Percentiles rank a stretch among this genome's conserved stretches.
These are phyloP conservation scores for Crotalus horridus DNA, from an alignment of 2,113 vertebrate species.

Conservation along the genomic window DNA sequence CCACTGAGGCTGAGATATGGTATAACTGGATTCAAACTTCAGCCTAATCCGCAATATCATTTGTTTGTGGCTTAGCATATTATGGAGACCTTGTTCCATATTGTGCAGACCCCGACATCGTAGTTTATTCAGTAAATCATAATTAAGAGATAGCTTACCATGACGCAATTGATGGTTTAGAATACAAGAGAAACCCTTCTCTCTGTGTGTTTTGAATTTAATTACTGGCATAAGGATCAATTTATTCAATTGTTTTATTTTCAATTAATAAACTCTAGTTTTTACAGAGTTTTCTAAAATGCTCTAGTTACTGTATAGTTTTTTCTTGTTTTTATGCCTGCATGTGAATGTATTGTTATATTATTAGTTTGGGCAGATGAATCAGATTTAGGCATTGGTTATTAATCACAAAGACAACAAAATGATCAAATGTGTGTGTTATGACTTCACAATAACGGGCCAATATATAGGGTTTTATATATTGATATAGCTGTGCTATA, in stretches of 20 bases:
- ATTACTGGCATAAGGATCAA: not conserved
- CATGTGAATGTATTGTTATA: not conserved
- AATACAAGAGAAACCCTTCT: no score
- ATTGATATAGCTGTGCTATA: not conserved
- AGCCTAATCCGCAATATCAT: not conserved
- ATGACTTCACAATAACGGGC: not conserved
- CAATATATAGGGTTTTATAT: not conserved
- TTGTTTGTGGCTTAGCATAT: not conserved
- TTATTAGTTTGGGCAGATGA: not conserved
- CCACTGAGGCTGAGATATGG: not conserved
- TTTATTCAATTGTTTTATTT: not conserved
- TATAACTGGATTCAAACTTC: not conserved
- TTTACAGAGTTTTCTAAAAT: not conserved
- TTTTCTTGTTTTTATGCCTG: not conserved
- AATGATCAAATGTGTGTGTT: not conserved
- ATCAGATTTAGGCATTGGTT: not conserved
- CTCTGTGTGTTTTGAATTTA: not conserved
- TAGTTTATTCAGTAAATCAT: not conserved
- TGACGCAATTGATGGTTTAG: not conserved
- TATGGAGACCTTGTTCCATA: not conserved
- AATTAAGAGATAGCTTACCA: not conserved
- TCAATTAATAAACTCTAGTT: not conserved
- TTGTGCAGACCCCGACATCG: not conserved
- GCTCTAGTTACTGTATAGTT: not conserved
- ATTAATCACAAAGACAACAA: not conserved